A percentile compares a stretch with the other conserved stretches of the same genome.
These are phyloP conservation scores for Anolis sagrei DNA, from an alignment of 2,113 vertebrate genomes.

Conservation along the genomic window DNA sequence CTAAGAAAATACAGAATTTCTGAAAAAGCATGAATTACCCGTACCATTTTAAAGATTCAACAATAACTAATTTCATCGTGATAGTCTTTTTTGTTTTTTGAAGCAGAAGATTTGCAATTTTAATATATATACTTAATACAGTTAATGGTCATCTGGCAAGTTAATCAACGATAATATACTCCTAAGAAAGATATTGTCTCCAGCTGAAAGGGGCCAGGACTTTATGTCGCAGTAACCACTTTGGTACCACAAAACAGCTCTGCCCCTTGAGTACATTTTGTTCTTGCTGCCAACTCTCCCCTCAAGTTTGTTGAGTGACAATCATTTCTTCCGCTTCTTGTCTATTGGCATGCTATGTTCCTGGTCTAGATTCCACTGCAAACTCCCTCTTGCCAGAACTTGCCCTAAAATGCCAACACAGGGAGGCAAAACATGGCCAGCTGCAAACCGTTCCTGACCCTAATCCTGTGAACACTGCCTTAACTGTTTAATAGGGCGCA, in stretches of 20 bases:
- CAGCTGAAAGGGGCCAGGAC: neutral
- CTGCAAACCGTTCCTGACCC: neutral
- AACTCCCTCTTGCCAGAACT: neutral
- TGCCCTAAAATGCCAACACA: conserved; percentile 1
- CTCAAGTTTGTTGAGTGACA: neutral
- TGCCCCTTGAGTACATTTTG: neutral
- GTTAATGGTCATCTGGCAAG: neutral
- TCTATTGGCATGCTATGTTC: neutral
- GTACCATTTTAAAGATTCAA: neutral
- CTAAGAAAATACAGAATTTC: neutral
- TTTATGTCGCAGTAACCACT: neutral
- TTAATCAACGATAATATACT: neutral
- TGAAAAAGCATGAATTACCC: neutral
- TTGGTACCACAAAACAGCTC: neutral
- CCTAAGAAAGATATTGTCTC: neutral
- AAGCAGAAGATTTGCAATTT: neutral
- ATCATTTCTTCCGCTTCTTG: neutral
- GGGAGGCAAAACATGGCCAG: neutral
- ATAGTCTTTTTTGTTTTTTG: too few species aligned
- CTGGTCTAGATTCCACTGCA: neutral
- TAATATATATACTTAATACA: neutral
- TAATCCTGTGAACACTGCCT: too few species aligned
- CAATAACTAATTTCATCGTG: neutral
- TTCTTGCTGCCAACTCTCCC: neutral
- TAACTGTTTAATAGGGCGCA: too few species aligned